Conservation (phyloP, 2,888 invertebrate species). For the Eulithis prunata region DNA sequence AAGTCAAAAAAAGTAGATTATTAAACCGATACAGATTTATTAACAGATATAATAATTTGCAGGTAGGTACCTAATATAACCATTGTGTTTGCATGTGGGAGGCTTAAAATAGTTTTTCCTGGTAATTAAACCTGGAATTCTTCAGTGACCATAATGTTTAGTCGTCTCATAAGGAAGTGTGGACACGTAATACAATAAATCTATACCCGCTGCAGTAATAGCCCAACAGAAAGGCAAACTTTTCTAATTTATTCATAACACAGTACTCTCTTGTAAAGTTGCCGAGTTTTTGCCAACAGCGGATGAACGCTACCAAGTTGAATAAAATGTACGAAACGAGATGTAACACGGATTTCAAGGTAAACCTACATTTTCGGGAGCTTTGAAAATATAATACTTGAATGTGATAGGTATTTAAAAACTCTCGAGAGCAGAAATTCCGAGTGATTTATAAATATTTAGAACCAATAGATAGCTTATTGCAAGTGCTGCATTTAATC, state of each 20-base stretch:
- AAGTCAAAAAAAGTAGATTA: slow-evolving; percentile 3
- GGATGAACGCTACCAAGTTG: slow-evolving; percentile 67
- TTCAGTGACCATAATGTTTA: slow-evolving; percentile 2
- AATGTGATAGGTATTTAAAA: slow-evolving; percentile 20
- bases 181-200: slow-evolving; percentile 45
- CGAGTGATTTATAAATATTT: slow-evolving; percentile 2
- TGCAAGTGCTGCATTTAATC: no score
- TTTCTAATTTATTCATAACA: slow-evolving; percentile 83
- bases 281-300: slow-evolving; percentile 73
- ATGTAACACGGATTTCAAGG: slow-evolving; percentile 27
- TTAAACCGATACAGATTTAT: neutral
- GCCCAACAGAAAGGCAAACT: slow-evolving; percentile 59
- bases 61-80: no score
- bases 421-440: slow-evolving; percentile 9
- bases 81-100: no score
- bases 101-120: no score
- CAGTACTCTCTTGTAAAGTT: slow-evolving; percentile 70
- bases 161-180: slow-evolving; percentile 23
- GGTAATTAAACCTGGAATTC: no score
- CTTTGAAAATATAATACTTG: slow-evolving; percentile 19
- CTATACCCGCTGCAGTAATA: slow-evolving; percentile 32
- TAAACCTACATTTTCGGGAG: slow-evolving; percentile 16
- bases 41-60: no score
- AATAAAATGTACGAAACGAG: slow-evolving; percentile 52
- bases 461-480: no score